Conservation (phyloP, 2,113 vertebrate genomes). For the Numenius arquata region DNA sequence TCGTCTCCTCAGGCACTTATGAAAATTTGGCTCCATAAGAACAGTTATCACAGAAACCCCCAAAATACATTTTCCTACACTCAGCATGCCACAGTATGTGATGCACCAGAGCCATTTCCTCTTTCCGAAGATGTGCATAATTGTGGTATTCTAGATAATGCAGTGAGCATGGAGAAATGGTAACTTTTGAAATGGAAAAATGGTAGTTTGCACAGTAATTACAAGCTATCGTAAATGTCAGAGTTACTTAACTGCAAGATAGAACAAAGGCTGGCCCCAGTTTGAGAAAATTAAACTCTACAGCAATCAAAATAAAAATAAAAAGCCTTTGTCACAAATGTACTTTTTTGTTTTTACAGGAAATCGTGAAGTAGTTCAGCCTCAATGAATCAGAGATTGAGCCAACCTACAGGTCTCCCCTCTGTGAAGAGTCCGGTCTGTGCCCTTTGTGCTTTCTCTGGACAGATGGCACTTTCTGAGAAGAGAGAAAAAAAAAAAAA, state of each 20-base stretch:
- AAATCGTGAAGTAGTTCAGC: background rate
- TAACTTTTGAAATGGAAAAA: background rate
- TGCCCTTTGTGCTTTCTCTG: background rate
- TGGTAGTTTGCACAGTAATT: background rate
- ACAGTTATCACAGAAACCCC: background rate
- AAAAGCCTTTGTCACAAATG: background rate
- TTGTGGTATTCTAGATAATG: conserved; percentile 20
- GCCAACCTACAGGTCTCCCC: background rate
- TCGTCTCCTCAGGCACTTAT: background rate
- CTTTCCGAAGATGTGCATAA: background rate
- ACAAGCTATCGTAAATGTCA: background rate
- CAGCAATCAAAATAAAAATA: conserved; percentile 8
- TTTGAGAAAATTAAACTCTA: background rate
- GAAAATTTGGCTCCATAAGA: background rate
- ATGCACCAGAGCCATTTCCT: conserved; percentile 7
- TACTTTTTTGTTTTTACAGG: background rate
- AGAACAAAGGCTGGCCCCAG: background rate
- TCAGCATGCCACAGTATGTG: background rate
- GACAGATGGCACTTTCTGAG: background rate
- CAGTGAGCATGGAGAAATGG: background rate
- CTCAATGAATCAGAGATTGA: background rate
- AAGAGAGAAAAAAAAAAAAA: background rate
- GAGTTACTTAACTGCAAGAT: background rate
- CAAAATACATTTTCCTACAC: background rate
- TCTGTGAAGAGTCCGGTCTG: too few species aligned